Evolutionary conservation across 1,140 invertebrate genomes (phyloP).

Genomic region (Eubasilissa regina): DNA sequence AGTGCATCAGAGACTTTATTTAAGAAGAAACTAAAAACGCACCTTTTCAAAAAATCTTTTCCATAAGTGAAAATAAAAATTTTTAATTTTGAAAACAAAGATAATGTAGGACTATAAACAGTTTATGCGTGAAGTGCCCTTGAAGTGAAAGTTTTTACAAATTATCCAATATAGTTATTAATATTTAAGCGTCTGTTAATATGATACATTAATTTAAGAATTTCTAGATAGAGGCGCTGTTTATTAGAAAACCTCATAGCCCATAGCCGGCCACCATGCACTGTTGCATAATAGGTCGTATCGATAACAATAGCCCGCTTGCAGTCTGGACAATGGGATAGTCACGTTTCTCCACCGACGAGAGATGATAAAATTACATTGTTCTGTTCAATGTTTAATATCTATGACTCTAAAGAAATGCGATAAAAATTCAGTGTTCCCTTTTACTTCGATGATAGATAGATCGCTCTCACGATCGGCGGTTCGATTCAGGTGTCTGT

Average conservation of each 20-base stretch:
- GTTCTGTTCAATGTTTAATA: slow-evolving; percentile 22
- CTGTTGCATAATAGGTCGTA: slow-evolving; percentile 34
- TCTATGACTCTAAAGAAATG: slow-evolving; percentile 29
- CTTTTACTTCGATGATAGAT: slow-evolving; percentile 41
- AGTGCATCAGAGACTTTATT: too few relatives aligned
- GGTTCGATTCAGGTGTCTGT: slow-evolving; percentile 14
- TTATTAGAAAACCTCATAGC: slow-evolving; percentile 3
- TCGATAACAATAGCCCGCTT: slow-evolving; percentile 27
- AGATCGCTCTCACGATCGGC: slow-evolving; percentile 22
- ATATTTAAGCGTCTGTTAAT: neutral
- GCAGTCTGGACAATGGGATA: slow-evolving; percentile 23
- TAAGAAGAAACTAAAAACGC: too few relatives aligned
- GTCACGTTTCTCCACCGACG: slow-evolving; percentile 25
- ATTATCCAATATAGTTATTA: too few relatives aligned
- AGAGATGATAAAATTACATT: slow-evolving; percentile 21
- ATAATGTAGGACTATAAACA: too few relatives aligned
- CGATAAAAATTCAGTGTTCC: slow-evolving; percentile 41
- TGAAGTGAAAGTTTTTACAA: too few relatives aligned
- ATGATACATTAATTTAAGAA: neutral
- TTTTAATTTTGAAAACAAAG: too few relatives aligned
- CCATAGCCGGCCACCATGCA: slow-evolving; percentile 1
- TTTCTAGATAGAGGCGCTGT: neutral
- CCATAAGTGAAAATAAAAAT: too few relatives aligned
- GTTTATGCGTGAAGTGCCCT: too few relatives aligned
- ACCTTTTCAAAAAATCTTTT: too few relatives aligned